Percentiles rank a stretch among this genome's conserved stretches.
Evolutionary conservation across 53 echinoderm and acorn worm genomes (phyloP).

Genomic region (Henricia sp.): DNA sequence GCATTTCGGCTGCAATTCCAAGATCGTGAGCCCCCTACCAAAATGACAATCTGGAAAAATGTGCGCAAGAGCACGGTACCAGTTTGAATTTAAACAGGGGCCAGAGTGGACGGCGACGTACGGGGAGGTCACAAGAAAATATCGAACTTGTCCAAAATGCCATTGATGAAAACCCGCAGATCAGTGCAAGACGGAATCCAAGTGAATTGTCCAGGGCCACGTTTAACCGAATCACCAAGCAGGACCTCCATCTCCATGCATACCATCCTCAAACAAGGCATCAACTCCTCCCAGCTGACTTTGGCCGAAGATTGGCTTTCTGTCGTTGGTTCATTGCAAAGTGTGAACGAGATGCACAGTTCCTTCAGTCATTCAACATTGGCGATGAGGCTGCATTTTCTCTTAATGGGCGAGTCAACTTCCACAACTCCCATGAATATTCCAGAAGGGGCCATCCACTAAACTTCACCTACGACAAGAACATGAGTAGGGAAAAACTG

Average conservation of each 20-base stretch:
- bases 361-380: slow-evolving; percentile 53
- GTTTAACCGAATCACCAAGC: slow-evolving; percentile 52
- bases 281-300: slow-evolving; percentile 53
- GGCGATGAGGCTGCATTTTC: slow-evolving; percentile 59
- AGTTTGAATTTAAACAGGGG: slow-evolving; percentile 54
- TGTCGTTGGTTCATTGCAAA: slow-evolving; percentile 29
- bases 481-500: slow-evolving; percentile 57
- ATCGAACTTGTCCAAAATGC: too few relatives aligned
- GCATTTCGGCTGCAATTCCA: slow-evolving; percentile 2
- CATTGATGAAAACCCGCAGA: slow-evolving; percentile 45
- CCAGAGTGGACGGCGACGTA: slow-evolving; percentile 49
- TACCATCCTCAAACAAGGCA: slow-evolving; percentile 44
- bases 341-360: slow-evolving; percentile 47
- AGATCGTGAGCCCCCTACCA: slow-evolving; percentile 11
- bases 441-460: slow-evolving; percentile 41
- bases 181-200: slow-evolving; percentile 51
- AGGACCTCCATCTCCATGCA: slow-evolving; percentile 58
- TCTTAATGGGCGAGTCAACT: slow-evolving; percentile 51
- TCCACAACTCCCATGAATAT: slow-evolving; percentile 47
- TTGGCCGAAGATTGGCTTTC: slow-evolving; percentile 45
- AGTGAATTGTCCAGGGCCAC: slow-evolving; percentile 46
- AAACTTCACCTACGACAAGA: slow-evolving; percentile 37
- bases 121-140: slow-evolving; percentile 42
- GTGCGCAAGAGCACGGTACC: slow-evolving; percentile 54
- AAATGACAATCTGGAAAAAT: slow-evolving; percentile 38